Percentiles rank a stretch among this genome's conserved stretches.
Evolutionary conservation across 2,888 invertebrate genomes (phyloP).

Genomic region (Cotesia congregata): DNA sequence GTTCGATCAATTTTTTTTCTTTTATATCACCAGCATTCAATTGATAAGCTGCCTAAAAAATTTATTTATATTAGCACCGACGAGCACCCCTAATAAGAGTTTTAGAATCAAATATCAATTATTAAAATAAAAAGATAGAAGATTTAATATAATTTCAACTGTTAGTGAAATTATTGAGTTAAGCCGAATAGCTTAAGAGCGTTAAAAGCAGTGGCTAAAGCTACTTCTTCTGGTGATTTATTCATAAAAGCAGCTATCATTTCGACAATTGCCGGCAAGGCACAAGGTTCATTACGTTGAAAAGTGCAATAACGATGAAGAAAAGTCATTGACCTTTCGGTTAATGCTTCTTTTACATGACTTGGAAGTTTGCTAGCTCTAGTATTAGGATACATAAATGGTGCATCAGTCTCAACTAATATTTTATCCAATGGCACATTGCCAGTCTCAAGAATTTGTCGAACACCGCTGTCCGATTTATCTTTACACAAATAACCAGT

Average conservation of each 20-base stretch:
- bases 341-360: conserved; percentile 88
- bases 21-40: background rate
- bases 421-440: conserved; percentile 86
- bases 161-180: conserved; percentile 76
- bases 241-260: conserved; percentile 94
- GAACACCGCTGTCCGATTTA: conserved; percentile 91
- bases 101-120: background rate
- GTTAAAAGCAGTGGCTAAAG: conserved; percentile 91
- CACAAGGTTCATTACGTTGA: conserved; percentile 96
- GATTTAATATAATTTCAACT: background rate
- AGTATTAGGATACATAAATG: conserved; percentile 96
- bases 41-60: conserved; percentile 37
- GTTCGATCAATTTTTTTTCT: background rate
- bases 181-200: conserved; percentile 91
- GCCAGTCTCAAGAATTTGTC: conserved; percentile 85
- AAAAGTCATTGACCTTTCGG: conserved; percentile 87
- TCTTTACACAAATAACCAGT: conserved; percentile 92
- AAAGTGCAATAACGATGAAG: conserved; percentile 93
- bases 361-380: conserved; percentile 91
- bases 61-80: conserved; percentile 51
- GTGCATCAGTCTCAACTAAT: conserved; percentile 93
- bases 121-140: conserved; percentile 6
- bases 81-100: conserved; percentile 52
- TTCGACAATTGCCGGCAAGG: conserved; percentile 92
- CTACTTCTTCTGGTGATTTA: conserved; percentile 89